phyloP scores from a whole-genome alignment of 35 echinoderm and acorn worm species.

The Acanthaster planci region DNA sequence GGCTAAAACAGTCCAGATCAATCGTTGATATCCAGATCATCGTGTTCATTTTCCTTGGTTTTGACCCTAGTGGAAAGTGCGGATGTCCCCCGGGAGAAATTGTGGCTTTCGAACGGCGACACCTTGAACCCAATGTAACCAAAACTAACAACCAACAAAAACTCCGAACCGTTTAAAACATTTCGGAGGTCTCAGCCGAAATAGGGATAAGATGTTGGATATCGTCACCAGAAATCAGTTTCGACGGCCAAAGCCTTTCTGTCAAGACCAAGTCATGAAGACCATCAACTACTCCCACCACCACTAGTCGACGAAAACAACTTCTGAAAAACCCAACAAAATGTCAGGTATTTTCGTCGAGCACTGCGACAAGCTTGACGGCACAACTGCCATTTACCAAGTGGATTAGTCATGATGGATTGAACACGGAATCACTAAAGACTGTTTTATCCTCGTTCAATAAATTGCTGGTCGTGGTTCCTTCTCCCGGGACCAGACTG shows the following conservation, averaged over 20 bases:
- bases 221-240: constrained; percentile 4
- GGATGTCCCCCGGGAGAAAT: no score
- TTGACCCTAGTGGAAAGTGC: no score
- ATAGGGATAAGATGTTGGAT: background rate
- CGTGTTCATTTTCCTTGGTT: no score
- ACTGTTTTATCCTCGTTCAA: constrained; percentile 15
- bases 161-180: background rate
- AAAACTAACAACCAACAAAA: background rate
- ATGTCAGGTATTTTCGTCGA: no score
- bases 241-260: background rate
- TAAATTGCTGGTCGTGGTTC: background rate
- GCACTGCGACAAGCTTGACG: background rate
- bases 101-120: no score
- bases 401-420: constrained; percentile 10
- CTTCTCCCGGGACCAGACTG: background rate
- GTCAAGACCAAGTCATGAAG: background rate
- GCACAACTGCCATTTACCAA: background rate
- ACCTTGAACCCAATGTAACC: no score
- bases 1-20: no score
- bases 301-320: constrained; percentile 23
- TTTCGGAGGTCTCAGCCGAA: background rate
- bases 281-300: constrained; percentile 4
- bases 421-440: background rate
- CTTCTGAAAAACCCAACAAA: background rate
- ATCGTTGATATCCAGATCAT: no score